phyloP scores from a whole-genome alignment of 2,888 invertebrate genomes.

The Drosophila eohydei region DNA sequence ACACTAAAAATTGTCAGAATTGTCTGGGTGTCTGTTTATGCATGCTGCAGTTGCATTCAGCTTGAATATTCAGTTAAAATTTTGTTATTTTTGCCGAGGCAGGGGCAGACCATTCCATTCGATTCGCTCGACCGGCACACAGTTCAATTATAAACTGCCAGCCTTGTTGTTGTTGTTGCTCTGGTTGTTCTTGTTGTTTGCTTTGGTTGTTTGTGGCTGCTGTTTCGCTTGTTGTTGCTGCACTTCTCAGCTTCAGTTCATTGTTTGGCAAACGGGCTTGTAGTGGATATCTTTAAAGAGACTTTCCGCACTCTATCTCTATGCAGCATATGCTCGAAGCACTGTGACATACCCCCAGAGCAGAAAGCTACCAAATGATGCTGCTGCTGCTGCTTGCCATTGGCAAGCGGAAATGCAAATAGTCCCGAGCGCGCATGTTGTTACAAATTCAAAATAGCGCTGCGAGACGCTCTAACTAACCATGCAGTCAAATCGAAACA shows the following conservation, averaged over 20 bases:
- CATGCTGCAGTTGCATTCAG: slow-evolving; percentile 48
- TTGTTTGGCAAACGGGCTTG: slow-evolving; percentile 30
- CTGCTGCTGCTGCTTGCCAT: slow-evolving; percentile 35
- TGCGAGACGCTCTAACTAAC: slow-evolving; percentile 65
- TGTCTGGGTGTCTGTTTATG: slow-evolving; percentile 42
- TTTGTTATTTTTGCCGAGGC: slow-evolving; percentile 61
- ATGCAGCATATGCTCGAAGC: slow-evolving; percentile 41
- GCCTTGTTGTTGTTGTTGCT: slow-evolving; percentile 6
- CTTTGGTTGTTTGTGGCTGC: slow-evolving; percentile 27
- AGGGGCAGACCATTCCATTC: slow-evolving; percentile 51
- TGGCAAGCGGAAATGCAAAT: slow-evolving; percentile 77
- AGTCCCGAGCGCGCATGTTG: slow-evolving; percentile 76
- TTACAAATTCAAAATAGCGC: slow-evolving; percentile 79
- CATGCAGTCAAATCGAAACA: slow-evolving; percentile 42
- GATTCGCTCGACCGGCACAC: slow-evolving; percentile 70
- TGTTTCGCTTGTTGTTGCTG: slow-evolving; percentile 33
- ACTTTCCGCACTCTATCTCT: background rate
- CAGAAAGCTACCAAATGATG: slow-evolving; percentile 28
- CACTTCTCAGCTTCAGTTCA: slow-evolving; percentile 37
- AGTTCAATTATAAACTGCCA: slow-evolving; percentile 76
- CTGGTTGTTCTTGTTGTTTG: slow-evolving; percentile 33
- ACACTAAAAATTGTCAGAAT: slow-evolving; percentile 64
- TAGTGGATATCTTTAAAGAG: slow-evolving; percentile 39
- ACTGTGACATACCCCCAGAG: slow-evolving; percentile 59
- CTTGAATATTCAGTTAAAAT: slow-evolving; percentile 70